Conservation (phyloP, 2,797 vertebrate species). For the Vespertilio murinus region DNA sequence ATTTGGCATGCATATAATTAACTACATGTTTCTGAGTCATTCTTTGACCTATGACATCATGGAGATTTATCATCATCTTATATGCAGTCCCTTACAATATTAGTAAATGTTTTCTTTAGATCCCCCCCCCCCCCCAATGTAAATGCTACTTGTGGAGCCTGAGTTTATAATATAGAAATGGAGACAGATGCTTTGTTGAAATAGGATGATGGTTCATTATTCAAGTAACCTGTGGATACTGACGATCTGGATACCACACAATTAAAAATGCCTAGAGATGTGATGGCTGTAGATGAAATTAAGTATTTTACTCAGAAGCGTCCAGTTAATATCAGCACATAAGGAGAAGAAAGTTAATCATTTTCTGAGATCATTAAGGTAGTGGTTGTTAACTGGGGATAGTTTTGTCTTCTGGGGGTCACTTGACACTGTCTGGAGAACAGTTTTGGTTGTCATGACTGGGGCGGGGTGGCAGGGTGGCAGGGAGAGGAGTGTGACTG, state of each 20-base stretch:
- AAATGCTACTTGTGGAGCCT: conserved; percentile 2
- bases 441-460: neutral
- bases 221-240: neutral
- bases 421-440: neutral
- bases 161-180: conserved; percentile 14
- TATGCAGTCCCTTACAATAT: neutral
- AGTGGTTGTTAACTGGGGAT: neutral
- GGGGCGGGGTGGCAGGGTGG: accelerated
- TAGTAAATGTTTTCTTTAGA: conserved; percentile 6
- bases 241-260: neutral
- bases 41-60: conserved; percentile 27
- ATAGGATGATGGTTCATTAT: neutral
- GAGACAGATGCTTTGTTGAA: neutral
- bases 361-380: conserved; percentile 12
- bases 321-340: neutral
- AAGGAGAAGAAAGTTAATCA: neutral
- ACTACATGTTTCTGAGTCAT: conserved; percentile 1
- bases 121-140: neutral
- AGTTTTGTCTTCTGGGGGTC: neutral
- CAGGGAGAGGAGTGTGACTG: neutral
- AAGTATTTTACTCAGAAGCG: neutral
- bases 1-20: neutral
- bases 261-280: neutral
- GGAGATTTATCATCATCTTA: neutral
- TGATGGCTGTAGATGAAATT: neutral